Evolutionary conservation across 2,113 vertebrate genomes (phyloP).

Genomic region (Takifugu bimaculatus): DNA sequence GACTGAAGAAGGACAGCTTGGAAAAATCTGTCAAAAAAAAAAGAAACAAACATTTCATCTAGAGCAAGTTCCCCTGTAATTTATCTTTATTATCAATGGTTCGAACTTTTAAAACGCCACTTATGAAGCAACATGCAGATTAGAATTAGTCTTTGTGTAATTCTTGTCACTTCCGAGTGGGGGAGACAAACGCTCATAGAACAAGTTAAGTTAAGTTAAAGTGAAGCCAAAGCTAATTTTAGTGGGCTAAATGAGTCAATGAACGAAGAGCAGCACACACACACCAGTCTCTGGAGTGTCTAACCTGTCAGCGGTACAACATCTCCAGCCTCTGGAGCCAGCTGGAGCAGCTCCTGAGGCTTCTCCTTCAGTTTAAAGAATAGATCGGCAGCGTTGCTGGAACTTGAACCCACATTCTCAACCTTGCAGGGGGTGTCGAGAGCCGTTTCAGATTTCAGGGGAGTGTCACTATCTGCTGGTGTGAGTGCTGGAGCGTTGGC

Average conservation of each 20-base stretch:
- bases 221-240: background rate
- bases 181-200: background rate
- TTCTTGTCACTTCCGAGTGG: background rate
- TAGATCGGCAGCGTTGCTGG: constrained; percentile 8
- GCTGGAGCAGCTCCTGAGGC: constrained; percentile 55
- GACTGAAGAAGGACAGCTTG: constrained; percentile 70
- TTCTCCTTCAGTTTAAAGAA: constrained; percentile 50
- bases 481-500: background rate
- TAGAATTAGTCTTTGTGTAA: background rate
- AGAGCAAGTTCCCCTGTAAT: no score
- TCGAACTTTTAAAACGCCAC: no score
- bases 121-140: no score
- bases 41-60: background rate
- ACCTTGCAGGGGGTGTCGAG: background rate
- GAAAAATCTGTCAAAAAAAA: constrained; percentile 39
- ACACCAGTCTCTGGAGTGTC: background rate
- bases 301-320: constrained; percentile 40
- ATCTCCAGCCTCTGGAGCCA: constrained; percentile 47
- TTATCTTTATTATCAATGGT: no score
- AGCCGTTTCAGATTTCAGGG: background rate
- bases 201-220: background rate
- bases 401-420: background rate
- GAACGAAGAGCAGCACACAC: background rate
- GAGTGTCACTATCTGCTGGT: background rate
- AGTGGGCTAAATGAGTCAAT: background rate